Evolutionary conservation across 2,113 vertebrate genomes (phyloP).

Genomic region (Capreolus pygargus): DNA sequence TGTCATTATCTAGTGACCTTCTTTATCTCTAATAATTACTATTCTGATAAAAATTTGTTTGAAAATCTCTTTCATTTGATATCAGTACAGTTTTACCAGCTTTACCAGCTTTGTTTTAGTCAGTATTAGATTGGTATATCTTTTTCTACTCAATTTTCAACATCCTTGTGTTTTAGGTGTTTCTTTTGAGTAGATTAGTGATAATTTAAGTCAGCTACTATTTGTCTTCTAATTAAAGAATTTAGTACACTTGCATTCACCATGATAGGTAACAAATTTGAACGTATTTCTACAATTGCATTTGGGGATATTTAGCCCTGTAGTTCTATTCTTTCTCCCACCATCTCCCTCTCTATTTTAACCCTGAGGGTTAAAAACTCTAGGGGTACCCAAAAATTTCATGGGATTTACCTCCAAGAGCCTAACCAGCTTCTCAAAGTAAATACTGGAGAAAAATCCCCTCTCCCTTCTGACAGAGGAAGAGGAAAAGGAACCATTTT

Average conservation of each 20-base stretch:
- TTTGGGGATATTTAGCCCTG: not conserved
- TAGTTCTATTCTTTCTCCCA: not conserved
- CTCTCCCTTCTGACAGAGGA: not conserved
- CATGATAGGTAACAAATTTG: not conserved
- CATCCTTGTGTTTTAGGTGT: not conserved
- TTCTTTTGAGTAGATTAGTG: not conserved
- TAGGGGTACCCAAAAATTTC: not conserved
- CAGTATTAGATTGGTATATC: not conserved
- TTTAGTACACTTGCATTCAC: not conserved
- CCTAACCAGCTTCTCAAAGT: not conserved
- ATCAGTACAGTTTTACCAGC: not conserved
- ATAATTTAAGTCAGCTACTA: not conserved
- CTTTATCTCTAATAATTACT: not conserved
- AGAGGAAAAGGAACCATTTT: not conserved
- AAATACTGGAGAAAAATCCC: not conserved
- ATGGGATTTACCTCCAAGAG: not conserved
- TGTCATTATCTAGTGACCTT: not conserved
- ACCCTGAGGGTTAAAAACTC: not conserved
- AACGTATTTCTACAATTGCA: not conserved
- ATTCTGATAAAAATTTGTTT: not conserved
- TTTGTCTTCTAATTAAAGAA: not conserved
- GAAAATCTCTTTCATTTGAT: not conserved
- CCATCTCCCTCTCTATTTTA: not conserved
- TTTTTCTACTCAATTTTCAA: not conserved
- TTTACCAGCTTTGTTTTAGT: not conserved